Evolutionary conservation across 1,140 invertebrate species (phyloP).

Genomic region (Palaemon carinicauda): DNA sequence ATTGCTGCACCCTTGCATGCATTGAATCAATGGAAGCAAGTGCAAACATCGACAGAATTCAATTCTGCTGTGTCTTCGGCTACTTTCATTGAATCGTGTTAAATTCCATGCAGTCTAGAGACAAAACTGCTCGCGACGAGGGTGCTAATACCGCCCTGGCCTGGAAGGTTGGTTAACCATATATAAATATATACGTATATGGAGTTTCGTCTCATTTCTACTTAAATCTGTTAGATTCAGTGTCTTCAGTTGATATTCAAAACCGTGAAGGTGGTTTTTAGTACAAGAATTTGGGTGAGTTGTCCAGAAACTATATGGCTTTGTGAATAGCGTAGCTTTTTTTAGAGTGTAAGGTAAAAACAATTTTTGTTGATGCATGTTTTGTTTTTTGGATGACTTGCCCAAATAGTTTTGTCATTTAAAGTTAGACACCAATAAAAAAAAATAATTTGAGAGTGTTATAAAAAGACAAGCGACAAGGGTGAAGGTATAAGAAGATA

Average conservation of each 20-base stretch:
- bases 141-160: not conserved
- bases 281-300: conserved; percentile 53
- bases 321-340: conserved; percentile 56
- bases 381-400: conserved; percentile 51
- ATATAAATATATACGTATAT: conserved; percentile 29
- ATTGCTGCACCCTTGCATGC: too few species aligned
- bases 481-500: conserved; percentile 29
- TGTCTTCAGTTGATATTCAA: conserved; percentile 43
- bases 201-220: conserved; percentile 48
- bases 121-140: too few species aligned
- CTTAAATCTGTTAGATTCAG: conserved; percentile 53
- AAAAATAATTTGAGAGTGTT: conserved; percentile 21
- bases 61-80: too few species aligned
- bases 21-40: too few species aligned
- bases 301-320: conserved; percentile 37
- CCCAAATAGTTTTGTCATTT: conserved; percentile 48
- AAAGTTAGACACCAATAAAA: conserved; percentile 50
- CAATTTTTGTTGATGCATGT: conserved; percentile 52
- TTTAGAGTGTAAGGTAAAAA: conserved; percentile 43
- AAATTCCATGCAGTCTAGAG: too few species aligned
- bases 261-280: conserved; percentile 50
- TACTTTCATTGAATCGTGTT: too few species aligned
- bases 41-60: too few species aligned
- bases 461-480: conserved; percentile 38
- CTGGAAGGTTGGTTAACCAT: conserved; percentile 20